Evolutionary conservation across 2,797 vertebrate genomes (phyloP).

Genomic region (Atherinosoma microstoma): DNA sequence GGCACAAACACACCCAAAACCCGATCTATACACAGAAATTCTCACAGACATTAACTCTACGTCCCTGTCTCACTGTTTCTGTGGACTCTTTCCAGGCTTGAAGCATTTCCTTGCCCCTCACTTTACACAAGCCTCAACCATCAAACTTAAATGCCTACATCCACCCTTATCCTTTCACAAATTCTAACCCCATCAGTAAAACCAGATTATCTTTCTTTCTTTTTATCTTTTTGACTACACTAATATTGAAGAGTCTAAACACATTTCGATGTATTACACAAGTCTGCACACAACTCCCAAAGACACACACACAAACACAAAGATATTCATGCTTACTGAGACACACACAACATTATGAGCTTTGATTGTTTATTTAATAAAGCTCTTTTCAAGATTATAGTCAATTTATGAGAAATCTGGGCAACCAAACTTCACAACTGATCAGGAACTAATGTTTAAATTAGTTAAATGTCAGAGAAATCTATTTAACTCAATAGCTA

Average conservation of each 20-base stretch:
- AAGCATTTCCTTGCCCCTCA: background rate
- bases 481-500: too few species aligned
- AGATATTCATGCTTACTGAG: too few species aligned
- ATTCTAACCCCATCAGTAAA: background rate
- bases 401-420: too few species aligned
- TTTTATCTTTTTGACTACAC: background rate
- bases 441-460: too few species aligned
- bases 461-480: too few species aligned
- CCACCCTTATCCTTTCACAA: background rate
- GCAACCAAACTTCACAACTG: too few species aligned
- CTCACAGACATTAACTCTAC: conserved; percentile 5
- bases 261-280: too few species aligned
- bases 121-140: background rate
- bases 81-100: background rate
- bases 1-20: conserved; percentile 46
- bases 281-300: too few species aligned
- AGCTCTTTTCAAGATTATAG: too few species aligned
- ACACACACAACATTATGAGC: too few species aligned
- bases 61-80: background rate
- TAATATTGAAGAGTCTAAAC: background rate
- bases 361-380: too few species aligned
- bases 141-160: background rate
- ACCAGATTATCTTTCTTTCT: background rate
- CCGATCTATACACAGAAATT: conserved; percentile 37
- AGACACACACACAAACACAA: too few species aligned